A percentile compares a stretch with the other conserved stretches of the same genome.
Conservation (phyloP, 2,888 invertebrate species). For the Panopea generosa region DNA sequence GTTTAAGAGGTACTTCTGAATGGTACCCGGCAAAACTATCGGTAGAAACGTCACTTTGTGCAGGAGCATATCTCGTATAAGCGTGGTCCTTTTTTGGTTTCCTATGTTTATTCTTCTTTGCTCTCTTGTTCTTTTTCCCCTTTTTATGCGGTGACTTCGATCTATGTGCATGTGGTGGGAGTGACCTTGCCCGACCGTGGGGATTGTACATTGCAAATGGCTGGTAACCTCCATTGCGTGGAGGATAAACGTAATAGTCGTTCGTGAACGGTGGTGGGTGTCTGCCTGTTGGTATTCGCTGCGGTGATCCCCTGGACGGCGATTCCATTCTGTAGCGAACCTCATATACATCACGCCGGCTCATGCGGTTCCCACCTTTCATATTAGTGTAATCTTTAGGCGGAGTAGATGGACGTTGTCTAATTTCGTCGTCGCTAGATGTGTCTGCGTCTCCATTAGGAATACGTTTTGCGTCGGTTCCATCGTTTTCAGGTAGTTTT, state of each 20-base stretch:
- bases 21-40: slow-evolving; percentile 73
- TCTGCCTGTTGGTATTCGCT: neutral
- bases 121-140: slow-evolving; percentile 68
- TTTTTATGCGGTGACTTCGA: slow-evolving; percentile 69
- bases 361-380: slow-evolving; percentile 56
- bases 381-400: slow-evolving; percentile 76
- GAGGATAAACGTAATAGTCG: slow-evolving; percentile 67
- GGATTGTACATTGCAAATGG: slow-evolving; percentile 62
- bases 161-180: slow-evolving; percentile 51
- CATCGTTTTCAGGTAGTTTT: slow-evolving; percentile 35
- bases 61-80: neutral
- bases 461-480: slow-evolving; percentile 49
- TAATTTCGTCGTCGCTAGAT: slow-evolving; percentile 64
- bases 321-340: slow-evolving; percentile 30
- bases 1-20: slow-evolving; percentile 66
- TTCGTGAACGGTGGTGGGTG: slow-evolving; percentile 29
- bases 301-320: slow-evolving; percentile 9
- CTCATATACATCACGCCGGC: slow-evolving; percentile 69
- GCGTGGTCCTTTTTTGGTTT: slow-evolving; percentile 5
- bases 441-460: slow-evolving; percentile 59
- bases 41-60: slow-evolving; percentile 62
- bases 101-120: slow-evolving; percentile 57
- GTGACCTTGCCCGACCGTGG: slow-evolving; percentile 54
- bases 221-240: slow-evolving; percentile 62
- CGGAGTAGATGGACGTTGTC: slow-evolving; percentile 75